Evolutionary conservation across 2,888 invertebrate species (phyloP).

Genomic region (Drosophila sordidapex): DNA sequence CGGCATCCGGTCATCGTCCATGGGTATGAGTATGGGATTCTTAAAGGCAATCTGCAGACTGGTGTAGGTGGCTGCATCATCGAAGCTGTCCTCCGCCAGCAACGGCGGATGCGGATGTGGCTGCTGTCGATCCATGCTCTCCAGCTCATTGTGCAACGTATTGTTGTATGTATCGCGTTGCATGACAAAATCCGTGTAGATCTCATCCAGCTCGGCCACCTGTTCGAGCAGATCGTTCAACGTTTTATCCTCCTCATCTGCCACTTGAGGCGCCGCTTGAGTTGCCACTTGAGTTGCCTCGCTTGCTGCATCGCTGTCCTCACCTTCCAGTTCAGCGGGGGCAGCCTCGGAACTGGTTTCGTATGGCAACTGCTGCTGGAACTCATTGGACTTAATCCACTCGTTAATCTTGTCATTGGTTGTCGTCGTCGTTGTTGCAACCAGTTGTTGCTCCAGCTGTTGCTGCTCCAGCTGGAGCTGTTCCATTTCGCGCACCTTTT

Average conservation of each 20-base stretch:
- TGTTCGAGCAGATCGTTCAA: slow-evolving; percentile 90
- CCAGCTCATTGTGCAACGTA: slow-evolving; percentile 81
- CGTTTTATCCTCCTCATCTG: slow-evolving; percentile 86
- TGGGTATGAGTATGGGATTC: slow-evolving; percentile 90
- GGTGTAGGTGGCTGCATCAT: slow-evolving; percentile 92
- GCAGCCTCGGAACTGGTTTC: slow-evolving; percentile 41
- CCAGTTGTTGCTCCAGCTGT: slow-evolving; percentile 65
- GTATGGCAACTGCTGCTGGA: slow-evolving; percentile 57
- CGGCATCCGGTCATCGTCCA: slow-evolving; percentile 86
- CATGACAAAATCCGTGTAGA: slow-evolving; percentile 90
- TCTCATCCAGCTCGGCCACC: slow-evolving; percentile 92
- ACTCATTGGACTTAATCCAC: slow-evolving; percentile 84
- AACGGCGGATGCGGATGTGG: slow-evolving; percentile 65
- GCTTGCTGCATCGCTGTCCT: slow-evolving; percentile 50
- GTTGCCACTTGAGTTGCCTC: slow-evolving; percentile 48
- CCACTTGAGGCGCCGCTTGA: slow-evolving; percentile 38
- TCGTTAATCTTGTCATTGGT: slow-evolving; percentile 83
- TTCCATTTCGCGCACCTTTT: slow-evolving; percentile 83
- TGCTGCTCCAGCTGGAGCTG: slow-evolving; percentile 69
- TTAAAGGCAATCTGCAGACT: slow-evolving; percentile 94
- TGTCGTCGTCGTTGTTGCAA: slow-evolving; percentile 36
- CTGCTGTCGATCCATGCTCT: slow-evolving; percentile 56
- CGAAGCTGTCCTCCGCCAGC: slow-evolving; percentile 88
- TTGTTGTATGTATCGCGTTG: slow-evolving; percentile 86
- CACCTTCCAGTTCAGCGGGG: slow-evolving; percentile 38